Evolutionary conservation across 2,797 vertebrate genomes (phyloP).

Genomic region (Nannoperca obscura): DNA sequence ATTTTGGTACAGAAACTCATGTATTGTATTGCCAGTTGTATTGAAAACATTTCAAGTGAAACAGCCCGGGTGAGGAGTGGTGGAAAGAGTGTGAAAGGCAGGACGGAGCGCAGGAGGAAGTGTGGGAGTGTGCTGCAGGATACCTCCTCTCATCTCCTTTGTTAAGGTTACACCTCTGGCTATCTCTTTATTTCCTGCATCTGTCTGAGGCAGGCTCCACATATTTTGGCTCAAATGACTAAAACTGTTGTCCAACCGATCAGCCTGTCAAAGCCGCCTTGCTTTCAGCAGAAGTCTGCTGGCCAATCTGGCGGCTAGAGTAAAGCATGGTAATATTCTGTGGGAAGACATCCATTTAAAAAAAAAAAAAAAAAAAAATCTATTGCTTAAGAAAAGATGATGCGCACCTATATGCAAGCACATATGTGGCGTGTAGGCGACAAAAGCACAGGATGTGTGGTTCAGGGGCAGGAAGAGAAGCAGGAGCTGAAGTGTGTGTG

Average conservation of each 20-base stretch:
- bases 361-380: too few species aligned
- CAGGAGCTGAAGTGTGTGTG: constrained; percentile 64
- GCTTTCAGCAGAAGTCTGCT: constrained; percentile 51
- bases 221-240: constrained; percentile 63
- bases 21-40: not conserved
- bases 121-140: constrained; percentile 65
- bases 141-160: constrained; percentile 65
- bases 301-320: constrained; percentile 9
- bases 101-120: constrained; percentile 51
- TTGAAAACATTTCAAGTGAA: not conserved
- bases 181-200: constrained; percentile 69
- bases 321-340: not conserved
- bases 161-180: constrained; percentile 68
- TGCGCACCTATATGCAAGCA: constrained; percentile 54
- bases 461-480: constrained; percentile 81
- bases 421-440: constrained; percentile 77
- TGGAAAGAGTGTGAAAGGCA: constrained; percentile 24
- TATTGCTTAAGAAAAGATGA: constrained; percentile 34
- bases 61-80: not conserved
- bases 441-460: constrained; percentile 83
- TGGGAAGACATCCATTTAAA: too few species aligned
- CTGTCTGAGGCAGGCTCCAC: constrained; percentile 53
- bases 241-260: constrained; percentile 51
- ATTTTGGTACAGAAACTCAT: not conserved
- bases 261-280: constrained; percentile 25